Evolutionary conservation across 30 jellyfish, hydroid and myxozoan genomes (phyloP).

Genomic region (Nemopilema nomurai): DNA sequence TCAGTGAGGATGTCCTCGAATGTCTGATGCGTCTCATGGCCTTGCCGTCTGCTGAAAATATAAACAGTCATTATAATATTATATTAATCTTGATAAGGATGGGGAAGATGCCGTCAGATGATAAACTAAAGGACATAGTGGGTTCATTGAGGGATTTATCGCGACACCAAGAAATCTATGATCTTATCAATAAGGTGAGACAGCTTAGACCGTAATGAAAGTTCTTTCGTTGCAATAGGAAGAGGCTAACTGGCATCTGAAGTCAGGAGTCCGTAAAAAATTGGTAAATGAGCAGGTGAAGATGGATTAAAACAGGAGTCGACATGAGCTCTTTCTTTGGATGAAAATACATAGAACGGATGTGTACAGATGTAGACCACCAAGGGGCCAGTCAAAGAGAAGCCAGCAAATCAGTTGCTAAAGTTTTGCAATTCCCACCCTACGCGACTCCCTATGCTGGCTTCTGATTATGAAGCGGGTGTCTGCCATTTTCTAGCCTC

Average conservation of each 20-base stretch:
- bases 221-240: neutral
- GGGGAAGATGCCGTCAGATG: slow-evolving; percentile 11
- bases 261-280: no score
- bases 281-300: no score
- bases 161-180: slow-evolving; percentile 26
- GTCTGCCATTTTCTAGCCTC: no score
- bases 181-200: slow-evolving; percentile 42
- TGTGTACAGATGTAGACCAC: no score
- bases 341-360: no score
- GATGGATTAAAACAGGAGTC: no score
- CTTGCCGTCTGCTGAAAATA: neutral
- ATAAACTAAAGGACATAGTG: slow-evolving; percentile 9
- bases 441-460: no score
- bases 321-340: no score
- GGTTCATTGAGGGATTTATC: slow-evolving; percentile 10
- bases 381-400: no score
- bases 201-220: neutral
- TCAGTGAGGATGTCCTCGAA: slow-evolving; percentile 25
- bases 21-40: slow-evolving; percentile 1
- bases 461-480: neutral
- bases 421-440: no score
- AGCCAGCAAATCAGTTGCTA: no score
- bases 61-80: neutral
- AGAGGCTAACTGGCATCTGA: no score
- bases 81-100: slow-evolving; percentile 24